Base-by-base conservation (phyloP, 1,140 invertebrate species). In the Acromyrmex heyeri region DNA sequence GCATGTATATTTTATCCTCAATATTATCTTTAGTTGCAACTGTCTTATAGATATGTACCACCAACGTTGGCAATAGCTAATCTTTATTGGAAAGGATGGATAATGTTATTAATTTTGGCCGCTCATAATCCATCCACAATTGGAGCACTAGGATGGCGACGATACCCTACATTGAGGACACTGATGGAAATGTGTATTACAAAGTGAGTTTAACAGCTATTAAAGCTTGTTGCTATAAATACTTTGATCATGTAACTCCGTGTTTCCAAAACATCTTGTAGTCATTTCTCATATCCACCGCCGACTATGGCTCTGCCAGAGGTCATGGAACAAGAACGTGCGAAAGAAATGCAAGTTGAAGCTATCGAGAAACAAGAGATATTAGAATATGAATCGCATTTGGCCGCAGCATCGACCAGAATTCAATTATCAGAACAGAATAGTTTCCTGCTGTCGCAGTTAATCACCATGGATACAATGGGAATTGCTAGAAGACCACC, bases 181-280 rank as follows among this genome's bases (percentile, higher is more conserved):
- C 96, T 99, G 61, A 99, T 99, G 96, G 99, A 99, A 96, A 99
- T 99, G 97, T 99, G 98, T 91, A 99, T 99, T 91, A 99, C 99
- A 8, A 99, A 98, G 97, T 98, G 95, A 95, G 95, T 94, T 82
- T 55, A 70, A 65, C 1, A 78, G 30, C n/a, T 61, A 12, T 64
- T 48, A n/a, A 30, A 30, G 0, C 18, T 59, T 24, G 3, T 16
- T 18, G 44, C 5, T 50, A n/a, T 53, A 48, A 34, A 53, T 30
- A 61, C 14, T 62, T 76, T 61, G 0, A 1, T 0, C 1, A n/a
- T 48, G 48, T 2, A 16, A 8, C 21, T 77, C 2, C 1, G 14
- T n/a, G 8, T 53, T 53, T 30, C 7, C 10, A 53, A 57, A 50
- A n/a, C 88, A 16, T 72, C 88, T 89, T 92, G 53, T 88, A 96